Conservation (phyloP, 2,113 vertebrate genomes). For the Bubo scandiacus region DNA sequence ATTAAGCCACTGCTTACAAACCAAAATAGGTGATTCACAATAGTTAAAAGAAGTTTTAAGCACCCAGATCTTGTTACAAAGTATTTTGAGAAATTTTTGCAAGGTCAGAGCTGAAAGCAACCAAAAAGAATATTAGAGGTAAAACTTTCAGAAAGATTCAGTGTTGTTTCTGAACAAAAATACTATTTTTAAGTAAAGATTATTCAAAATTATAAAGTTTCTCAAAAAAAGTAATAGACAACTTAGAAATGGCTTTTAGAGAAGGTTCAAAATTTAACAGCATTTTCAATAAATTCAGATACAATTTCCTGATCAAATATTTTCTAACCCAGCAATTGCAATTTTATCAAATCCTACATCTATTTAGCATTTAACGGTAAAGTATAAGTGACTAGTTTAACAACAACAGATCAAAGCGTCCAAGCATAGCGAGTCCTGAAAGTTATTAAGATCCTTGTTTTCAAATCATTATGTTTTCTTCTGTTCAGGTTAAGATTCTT, state of each 20-base stretch:
- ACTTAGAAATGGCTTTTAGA: neutral
- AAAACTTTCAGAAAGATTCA: neutral
- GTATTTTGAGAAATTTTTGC: neutral
- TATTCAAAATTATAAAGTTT: neutral
- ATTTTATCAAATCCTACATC: neutral
- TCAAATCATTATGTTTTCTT: neutral
- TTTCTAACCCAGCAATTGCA: neutral
- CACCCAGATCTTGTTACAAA: neutral
- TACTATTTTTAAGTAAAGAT: neutral
- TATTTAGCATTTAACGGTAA: neutral
- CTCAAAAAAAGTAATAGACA: neutral
- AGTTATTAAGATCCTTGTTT: neutral
- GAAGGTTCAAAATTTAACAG: neutral
- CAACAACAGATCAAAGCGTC: neutral
- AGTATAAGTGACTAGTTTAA: neutral
- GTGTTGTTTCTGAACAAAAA: neutral
- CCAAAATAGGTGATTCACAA: neutral
- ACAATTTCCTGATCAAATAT: neutral
- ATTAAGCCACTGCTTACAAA: neutral
- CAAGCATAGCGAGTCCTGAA: neutral
- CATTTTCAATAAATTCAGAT: neutral
- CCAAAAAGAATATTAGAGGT: neutral
- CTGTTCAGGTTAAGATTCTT: neutral
- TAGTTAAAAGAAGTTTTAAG: neutral
- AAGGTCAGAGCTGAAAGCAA: neutral